Evolutionary conservation across 2,888 invertebrate genomes (phyloP).

Genomic region (Stenoptilia bipunctidactyla): DNA sequence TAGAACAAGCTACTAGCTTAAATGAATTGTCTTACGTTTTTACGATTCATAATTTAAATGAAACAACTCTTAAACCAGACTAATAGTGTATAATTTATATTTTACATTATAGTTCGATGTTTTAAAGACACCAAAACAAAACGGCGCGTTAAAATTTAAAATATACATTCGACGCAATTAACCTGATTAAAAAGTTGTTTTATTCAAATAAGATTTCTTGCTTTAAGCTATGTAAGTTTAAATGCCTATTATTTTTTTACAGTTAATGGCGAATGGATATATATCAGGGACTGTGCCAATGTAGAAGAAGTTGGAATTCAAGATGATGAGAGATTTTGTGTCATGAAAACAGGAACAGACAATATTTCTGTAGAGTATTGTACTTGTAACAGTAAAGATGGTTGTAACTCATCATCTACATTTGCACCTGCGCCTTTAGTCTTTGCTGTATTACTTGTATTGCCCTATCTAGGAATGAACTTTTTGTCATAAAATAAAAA

Average conservation of each 20-base stretch:
- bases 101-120: too few relatives aligned
- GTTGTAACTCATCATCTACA: constrained; percentile 80
- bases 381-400: constrained; percentile 93
- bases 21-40: too few relatives aligned
- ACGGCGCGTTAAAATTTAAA: too few relatives aligned
- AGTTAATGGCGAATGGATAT: constrained; percentile 91
- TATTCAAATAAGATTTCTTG: too few relatives aligned
- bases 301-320: constrained; percentile 91
- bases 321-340: constrained; percentile 90
- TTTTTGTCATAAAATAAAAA: constrained; percentile 4
- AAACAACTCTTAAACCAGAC: too few relatives aligned
- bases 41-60: too few relatives aligned
- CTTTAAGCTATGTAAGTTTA: too few relatives aligned
- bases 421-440: constrained; percentile 36
- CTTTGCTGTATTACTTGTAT: constrained; percentile 15
- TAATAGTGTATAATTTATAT: too few relatives aligned
- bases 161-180: too few relatives aligned
- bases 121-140: too few relatives aligned
- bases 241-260: constrained; percentile 21
- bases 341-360: constrained; percentile 91
- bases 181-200: too few relatives aligned
- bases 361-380: constrained; percentile 96
- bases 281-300: constrained; percentile 89
- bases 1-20: too few relatives aligned
- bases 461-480: constrained; percentile 11